Conservation (phyloP, 1,140 invertebrate species). For the Caenorhabditis elegans region WBcel235 BX284604.4:13888001-13888500, state of each 20-base stretch:
- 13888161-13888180: too few species aligned
- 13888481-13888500: too few species aligned
- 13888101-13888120: not conserved
- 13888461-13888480: too few species aligned
- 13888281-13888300: not conserved
- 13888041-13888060: too few species aligned
- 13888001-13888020: not conserved
- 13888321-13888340: not conserved
- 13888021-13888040: not conserved
- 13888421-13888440: too few species aligned
- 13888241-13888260: not conserved
- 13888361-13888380: too few species aligned
- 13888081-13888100: constrained; percentile 6
- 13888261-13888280: not conserved
- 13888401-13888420: too few species aligned
- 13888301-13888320: not conserved
- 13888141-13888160: not conserved
- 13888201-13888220: not conserved
- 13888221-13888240: constrained; percentile 22
- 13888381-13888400: too few species aligned
- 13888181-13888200: not conserved
- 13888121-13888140: not conserved
- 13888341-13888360: not conserved
- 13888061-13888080: not conserved
- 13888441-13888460: too few species aligned